These are phyloP conservation scores for Galago senegalensis DNA, from an alignment of 2,797 vertebrate genomes.

Conservation along the genomic window DNA sequence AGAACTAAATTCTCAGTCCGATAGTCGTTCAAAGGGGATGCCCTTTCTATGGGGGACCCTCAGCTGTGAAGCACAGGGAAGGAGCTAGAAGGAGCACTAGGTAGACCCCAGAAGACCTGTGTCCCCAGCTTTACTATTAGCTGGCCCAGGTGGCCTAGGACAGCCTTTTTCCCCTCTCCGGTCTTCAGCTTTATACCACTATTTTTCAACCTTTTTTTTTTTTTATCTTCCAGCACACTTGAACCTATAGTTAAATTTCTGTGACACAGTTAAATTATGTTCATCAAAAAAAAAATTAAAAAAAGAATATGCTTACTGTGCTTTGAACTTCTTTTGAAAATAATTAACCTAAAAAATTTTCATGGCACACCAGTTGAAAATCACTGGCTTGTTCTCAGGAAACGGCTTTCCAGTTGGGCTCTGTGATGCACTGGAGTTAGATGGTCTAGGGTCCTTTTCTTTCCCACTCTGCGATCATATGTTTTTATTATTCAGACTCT, in stretches of 20 bases:
- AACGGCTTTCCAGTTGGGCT: not conserved
- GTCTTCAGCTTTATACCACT: not conserved
- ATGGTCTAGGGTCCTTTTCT: not conserved
- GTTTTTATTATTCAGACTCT: not conserved
- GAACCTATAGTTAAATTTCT: no score
- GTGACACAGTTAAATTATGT: no score
- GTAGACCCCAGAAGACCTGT: not conserved
- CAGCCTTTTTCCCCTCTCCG: not conserved
- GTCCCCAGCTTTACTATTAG: not conserved
- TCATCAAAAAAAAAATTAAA: no score
- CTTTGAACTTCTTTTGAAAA: no score
- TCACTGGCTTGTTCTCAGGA: not conserved
- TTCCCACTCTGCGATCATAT: not conserved
- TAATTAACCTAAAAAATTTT: no score
- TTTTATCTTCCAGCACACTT: no score
- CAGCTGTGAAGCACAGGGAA: not conserved
- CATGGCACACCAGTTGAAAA: no score
- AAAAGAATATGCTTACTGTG: no score
- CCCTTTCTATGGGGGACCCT: not conserved
- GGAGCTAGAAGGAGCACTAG: not conserved
- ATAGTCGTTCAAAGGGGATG: not conserved
- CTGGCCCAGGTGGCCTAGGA: not conserved
- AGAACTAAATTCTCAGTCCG: not conserved
- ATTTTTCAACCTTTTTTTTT: no score
- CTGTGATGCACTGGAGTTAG: not conserved